Evolutionary conservation across 2,888 invertebrate genomes (phyloP).

Genomic region (Leuctra nigra): DNA sequence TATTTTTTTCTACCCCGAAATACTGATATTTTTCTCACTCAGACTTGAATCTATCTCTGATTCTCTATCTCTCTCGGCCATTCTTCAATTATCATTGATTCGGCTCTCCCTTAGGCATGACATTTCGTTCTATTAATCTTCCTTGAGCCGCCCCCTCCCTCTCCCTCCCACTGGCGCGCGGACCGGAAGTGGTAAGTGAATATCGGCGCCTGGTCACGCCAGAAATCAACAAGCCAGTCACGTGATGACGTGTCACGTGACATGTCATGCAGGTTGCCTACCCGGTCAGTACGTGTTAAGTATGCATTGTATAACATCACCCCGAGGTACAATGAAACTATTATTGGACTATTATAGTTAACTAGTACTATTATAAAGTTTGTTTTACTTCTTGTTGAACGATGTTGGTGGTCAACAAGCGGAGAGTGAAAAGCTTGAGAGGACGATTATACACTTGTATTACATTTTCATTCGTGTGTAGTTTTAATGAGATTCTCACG

Average conservation of each 20-base stretch:
- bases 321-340: background rate
- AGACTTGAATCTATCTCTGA: background rate
- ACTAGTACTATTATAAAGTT: background rate
- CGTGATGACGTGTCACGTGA: constrained; percentile 1
- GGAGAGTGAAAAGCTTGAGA: too few species aligned
- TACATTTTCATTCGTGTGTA: too few species aligned
- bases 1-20: background rate
- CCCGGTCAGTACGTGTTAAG: background rate
- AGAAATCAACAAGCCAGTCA: constrained; percentile 9
- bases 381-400: background rate
- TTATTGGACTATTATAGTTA: background rate
- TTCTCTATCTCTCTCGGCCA: background rate
- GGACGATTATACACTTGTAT: too few species aligned
- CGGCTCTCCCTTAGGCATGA: background rate
- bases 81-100: constrained; percentile 17
- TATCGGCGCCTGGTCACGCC: constrained; percentile 18
- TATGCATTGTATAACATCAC: background rate
- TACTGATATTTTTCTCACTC: constrained; percentile 1
- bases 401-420: too few species aligned
- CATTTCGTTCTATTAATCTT: constrained; percentile 16
- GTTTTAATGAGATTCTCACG: too few species aligned
- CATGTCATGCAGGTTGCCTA: background rate
- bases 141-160: background rate
- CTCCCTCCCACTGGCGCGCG: background rate
- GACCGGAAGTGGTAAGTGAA: constrained; percentile 24